phyloP scores from a whole-genome alignment of 37 sponge, comb jelly and placozoan genomes.

The Agelas oroides region DNA sequence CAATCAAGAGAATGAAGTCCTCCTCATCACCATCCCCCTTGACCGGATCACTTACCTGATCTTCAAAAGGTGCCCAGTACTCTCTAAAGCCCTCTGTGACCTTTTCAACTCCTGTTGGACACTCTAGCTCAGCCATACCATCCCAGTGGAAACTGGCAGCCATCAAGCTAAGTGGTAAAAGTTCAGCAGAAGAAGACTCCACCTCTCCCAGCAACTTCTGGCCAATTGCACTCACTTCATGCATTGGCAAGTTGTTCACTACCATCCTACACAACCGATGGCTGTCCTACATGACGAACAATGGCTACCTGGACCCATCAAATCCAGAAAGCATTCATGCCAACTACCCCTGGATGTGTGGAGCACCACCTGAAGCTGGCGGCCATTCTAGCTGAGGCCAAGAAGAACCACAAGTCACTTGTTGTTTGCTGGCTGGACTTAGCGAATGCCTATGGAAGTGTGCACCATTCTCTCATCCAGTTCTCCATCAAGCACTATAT shows the following conservation, averaged over 20 bases:
- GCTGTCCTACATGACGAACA: too few relatives aligned
- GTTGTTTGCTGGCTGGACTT: slow-evolving; percentile 41
- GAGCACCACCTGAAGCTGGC: slow-evolving; percentile 32
- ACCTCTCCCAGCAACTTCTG: slow-evolving; percentile 27
- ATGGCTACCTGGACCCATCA: too few relatives aligned
- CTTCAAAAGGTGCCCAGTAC: slow-evolving; percentile 22
- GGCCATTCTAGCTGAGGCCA: slow-evolving; percentile 13
- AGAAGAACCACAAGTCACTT: slow-evolving; percentile 12
- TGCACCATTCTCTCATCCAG: slow-evolving; percentile 33
- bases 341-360: slow-evolving; percentile 49
- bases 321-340: too few relatives aligned
- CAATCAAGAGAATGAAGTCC: too few relatives aligned
- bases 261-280: too few relatives aligned
- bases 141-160: slow-evolving; percentile 3
- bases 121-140: neutral
- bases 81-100: neutral
- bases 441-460: slow-evolving; percentile 53
- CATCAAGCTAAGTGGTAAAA: slow-evolving; percentile 5
- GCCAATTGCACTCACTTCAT: too few relatives aligned
- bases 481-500: slow-evolving; percentile 46
- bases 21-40: too few relatives aligned
- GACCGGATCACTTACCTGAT: slow-evolving; percentile 10
- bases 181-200: slow-evolving; percentile 15
- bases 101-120: slow-evolving; percentile 36
- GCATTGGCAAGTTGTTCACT: too few relatives aligned